phyloP scores from a whole-genome alignment of 2,113 vertebrate genomes.

The Tyrannus savana region DNA sequence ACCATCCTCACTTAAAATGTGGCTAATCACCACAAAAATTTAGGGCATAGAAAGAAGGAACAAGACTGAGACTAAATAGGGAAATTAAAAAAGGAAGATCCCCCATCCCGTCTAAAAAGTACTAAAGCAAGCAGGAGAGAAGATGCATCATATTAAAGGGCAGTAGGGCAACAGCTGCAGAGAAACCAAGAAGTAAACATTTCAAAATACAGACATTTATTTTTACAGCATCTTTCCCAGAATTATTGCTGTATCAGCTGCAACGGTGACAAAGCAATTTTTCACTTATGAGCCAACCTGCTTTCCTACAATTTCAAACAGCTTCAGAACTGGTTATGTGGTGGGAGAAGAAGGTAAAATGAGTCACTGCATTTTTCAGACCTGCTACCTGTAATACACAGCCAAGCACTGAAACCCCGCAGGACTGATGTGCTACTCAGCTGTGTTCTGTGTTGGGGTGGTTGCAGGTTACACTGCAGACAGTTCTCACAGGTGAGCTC shows the following conservation, averaged over 20 bases:
- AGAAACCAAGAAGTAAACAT: conserved; percentile 62
- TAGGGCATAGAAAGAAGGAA: conserved; percentile 13
- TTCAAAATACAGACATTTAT: conserved; percentile 67
- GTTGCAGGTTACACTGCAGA: not conserved
- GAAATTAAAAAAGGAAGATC: conserved; percentile 56
- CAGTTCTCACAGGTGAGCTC: not conserved
- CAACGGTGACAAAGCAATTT: conserved; percentile 35
- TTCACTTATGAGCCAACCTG: not conserved
- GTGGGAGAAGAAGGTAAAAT: not conserved
- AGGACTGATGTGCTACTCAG: not conserved
- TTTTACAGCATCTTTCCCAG: conserved; percentile 56
- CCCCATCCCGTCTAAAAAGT: not conserved
- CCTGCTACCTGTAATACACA: not conserved
- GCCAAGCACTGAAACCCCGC: not conserved
- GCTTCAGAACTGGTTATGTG: not conserved
- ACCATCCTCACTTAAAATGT: not conserved
- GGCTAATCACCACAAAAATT: not conserved
- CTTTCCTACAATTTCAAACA: not conserved
- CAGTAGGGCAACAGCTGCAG: conserved; percentile 39
- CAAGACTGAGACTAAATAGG: conserved; percentile 40
- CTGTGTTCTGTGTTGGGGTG: not conserved
- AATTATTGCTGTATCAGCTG: conserved; percentile 55
- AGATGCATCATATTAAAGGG: conserved; percentile 32
- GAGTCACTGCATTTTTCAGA: not conserved
- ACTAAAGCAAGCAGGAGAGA: conserved; percentile 50